A percentile compares a stretch with the other conserved stretches of the same genome.
phyloP scores from a whole-genome alignment of 2,888 invertebrate species.

The Sthenelais limicola region DNA sequence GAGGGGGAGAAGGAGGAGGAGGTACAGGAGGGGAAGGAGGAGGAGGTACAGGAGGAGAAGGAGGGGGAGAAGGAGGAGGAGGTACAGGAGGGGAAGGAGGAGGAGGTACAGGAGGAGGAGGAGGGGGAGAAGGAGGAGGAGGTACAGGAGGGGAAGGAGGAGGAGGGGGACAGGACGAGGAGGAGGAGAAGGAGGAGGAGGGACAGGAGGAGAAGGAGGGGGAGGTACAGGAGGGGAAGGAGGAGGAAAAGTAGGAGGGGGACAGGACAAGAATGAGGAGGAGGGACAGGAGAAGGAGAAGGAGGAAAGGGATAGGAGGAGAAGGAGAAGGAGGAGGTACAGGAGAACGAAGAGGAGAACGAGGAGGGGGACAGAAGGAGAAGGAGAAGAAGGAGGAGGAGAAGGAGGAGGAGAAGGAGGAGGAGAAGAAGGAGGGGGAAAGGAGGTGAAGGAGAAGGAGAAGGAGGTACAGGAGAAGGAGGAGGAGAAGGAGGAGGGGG shows the following conservation, averaged over 20 bases:
- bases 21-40: neutral
- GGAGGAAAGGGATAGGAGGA: constrained; percentile 36
- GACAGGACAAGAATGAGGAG: constrained; percentile 45
- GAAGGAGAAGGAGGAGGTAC: constrained; percentile 41
- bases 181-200: neutral
- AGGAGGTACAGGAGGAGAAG: neutral
- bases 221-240: neutral
- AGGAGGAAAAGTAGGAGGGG: constrained; percentile 38
- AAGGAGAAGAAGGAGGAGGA: constrained; percentile 42
- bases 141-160: neutral
- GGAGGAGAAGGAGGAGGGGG: constrained; percentile 3
- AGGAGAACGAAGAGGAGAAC: constrained; percentile 26
- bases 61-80: neutral
- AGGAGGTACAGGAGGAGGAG: neutral
- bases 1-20: neutral
- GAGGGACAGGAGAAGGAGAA: constrained; percentile 43
- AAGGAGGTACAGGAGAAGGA: constrained; percentile 17
- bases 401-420: constrained; percentile 39
- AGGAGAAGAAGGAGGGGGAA: constrained; percentile 41
- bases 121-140: neutral
- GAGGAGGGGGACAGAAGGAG: constrained; percentile 43
- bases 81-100: neutral
- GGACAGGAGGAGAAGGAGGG: neutral
- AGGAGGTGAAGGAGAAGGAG: constrained; percentile 19
- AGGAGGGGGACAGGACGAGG: neutral